Evolutionary conservation across 2,888 invertebrate species (phyloP).

Genomic region (Thera britannica): DNA sequence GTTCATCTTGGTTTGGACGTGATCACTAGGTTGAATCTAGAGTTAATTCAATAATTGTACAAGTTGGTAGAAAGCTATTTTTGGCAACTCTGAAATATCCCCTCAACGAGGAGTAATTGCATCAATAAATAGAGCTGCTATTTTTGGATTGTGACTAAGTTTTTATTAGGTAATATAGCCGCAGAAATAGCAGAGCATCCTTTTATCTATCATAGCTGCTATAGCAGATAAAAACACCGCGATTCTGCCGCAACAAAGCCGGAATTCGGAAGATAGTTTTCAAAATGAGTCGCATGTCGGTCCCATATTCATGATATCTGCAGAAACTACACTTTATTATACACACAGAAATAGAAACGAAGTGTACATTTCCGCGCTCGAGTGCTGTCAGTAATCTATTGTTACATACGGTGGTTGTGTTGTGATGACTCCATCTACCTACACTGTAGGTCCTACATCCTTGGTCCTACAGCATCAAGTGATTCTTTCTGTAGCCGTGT

Average conservation of each 20-base stretch:
- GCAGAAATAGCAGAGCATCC: background rate
- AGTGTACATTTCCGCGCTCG: background rate
- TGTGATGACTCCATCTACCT: slow-evolving; percentile 20
- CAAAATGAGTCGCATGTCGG: too few relatives aligned
- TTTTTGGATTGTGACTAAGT: slow-evolving; percentile 10
- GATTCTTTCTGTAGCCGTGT: slow-evolving; percentile 11
- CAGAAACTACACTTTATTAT: background rate
- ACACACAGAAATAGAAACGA: background rate
- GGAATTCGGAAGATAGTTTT: too few relatives aligned
- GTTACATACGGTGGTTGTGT: slow-evolving; percentile 21
- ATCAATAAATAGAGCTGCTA: slow-evolving; percentile 20
- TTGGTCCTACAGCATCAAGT: slow-evolving; percentile 10
- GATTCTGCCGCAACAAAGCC: too few relatives aligned
- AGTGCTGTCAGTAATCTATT: slow-evolving; percentile 4
- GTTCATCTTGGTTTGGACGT: background rate
- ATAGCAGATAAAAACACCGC: too few relatives aligned
- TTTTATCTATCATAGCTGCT: background rate
- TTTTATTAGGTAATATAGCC: slow-evolving; percentile 5
- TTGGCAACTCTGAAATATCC: slow-evolving; percentile 14
- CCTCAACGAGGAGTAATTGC: slow-evolving; percentile 22
- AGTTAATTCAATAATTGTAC: background rate
- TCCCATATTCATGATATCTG: too few relatives aligned
- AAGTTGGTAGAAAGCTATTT: background rate
- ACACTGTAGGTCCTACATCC: too few relatives aligned
- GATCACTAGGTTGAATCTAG: background rate